Percentiles rank a stretch among this genome's conserved stretches.
Evolutionary conservation across 2,797 vertebrate species (phyloP).

Genomic region (Onychomys arenicola): DNA sequence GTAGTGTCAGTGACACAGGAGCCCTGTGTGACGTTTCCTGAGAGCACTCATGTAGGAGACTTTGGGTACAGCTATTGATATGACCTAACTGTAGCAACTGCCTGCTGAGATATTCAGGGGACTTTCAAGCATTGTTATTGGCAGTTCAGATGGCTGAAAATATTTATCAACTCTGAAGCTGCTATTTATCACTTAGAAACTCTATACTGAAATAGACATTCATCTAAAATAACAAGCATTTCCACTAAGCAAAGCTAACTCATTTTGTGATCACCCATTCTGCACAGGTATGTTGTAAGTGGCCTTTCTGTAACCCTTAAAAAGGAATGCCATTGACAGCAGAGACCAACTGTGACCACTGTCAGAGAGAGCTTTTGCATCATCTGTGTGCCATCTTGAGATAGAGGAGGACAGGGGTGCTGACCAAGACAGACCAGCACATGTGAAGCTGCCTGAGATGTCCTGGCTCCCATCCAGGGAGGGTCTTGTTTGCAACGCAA

Average conservation of each 20-base stretch:
- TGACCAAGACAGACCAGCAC: neutral
- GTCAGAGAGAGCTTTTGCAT: neutral
- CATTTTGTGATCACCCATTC: neutral
- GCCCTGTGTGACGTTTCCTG: neutral
- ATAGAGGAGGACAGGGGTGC: neutral
- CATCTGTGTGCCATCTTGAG: neutral
- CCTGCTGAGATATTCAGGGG: neutral
- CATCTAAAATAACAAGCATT: neutral
- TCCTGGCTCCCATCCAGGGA: neutral
- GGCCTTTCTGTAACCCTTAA: conserved; percentile 23
- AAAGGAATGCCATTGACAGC: neutral
- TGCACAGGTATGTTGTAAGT: neutral
- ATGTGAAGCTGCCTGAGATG: neutral
- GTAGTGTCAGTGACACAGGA: neutral
- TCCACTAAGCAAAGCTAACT: conserved; percentile 28
- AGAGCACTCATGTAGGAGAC: neutral
- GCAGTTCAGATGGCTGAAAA: neutral
- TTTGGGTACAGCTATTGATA: neutral
- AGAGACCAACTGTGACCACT: neutral
- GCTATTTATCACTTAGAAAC: neutral
- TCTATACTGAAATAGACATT: neutral
- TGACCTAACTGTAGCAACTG: conserved; percentile 4
- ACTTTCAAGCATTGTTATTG: conserved; percentile 8
- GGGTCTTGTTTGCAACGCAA: neutral
- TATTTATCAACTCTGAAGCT: neutral